Conservation (phyloP, 2,888 invertebrate species). For the Oconnorella tubifera region DNA sequence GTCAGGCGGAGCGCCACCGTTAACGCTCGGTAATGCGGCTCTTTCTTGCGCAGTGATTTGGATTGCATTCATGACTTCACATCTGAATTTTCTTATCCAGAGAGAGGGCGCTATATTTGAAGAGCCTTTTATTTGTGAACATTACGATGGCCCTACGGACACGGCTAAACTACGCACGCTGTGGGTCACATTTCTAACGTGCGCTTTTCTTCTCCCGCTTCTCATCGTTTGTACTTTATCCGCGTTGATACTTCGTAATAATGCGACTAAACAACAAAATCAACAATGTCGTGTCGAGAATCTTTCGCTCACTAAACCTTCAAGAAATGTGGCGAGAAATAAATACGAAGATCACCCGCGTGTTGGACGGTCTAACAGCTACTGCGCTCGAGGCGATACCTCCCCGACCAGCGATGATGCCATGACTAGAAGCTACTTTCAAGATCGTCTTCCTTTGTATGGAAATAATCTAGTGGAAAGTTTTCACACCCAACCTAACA, state of each 20-base stretch:
- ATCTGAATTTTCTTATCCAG: conserved; percentile 33
- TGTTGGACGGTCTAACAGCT: neutral
- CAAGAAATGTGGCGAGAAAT: neutral
- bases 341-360: neutral
- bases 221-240: conserved; percentile 32
- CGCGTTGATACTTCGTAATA: conserved; percentile 23
- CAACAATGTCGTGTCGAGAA: neutral
- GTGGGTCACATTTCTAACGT: conserved; percentile 36
- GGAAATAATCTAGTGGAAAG: neutral
- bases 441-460: neutral
- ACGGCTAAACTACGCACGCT: conserved; percentile 28
- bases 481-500: neutral
- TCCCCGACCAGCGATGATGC: neutral
- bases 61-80: conserved; percentile 31
- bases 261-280: neutral
- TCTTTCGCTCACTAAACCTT: neutral
- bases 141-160: conserved; percentile 18
- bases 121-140: conserved; percentile 33
- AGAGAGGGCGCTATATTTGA: conserved; percentile 32
- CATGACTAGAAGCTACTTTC: neutral
- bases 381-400: neutral
- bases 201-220: conserved; percentile 35
- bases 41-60: conserved; percentile 32
- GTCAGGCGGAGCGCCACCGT: neutral
- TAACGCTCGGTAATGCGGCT: conserved; percentile 29